Base-by-base conservation (phyloP, 2,888 invertebrate genomes). In the Bimastos eiseni region DNA sequence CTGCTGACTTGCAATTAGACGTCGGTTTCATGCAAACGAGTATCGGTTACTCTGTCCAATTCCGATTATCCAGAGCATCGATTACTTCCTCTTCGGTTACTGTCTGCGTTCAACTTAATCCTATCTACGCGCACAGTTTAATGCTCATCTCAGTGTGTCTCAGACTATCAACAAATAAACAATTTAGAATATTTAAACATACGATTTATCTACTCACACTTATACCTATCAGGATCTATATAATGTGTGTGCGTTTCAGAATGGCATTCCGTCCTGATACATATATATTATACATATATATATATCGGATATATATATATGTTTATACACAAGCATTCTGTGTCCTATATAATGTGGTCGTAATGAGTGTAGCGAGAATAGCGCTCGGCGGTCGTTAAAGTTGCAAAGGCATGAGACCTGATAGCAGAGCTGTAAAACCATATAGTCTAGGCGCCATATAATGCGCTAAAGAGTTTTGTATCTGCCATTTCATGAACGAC, bases 21-120 rank as follows among this genome's bases (percentile, higher is more conserved):
- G 70, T n/a, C 70, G 70, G 70, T n/a, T 70, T 70, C n/a, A n/a
- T 70, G 70, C 70, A 70, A 70, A 70, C 70, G 70, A 70, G 70
- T 70, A 70, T 70, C 70, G 70, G 70, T 70, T 70, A 70, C 70
- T 70, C 70, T 70, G 30, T 70, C 70, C 70, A 70, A 70, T 70
- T 70, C n/a, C 70, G 70, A 70, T 70, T 70, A 70, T n/a, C 70
- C 30, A 70, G 30, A 70, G 70, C 70, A 70, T 70, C 70, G 70
- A 70, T 70, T 70, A 70, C 70, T 70, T 70, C 70, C 70, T 11
- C 8, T 70, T n/a, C 70, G n/a, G 30, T 70, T 70, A 70, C 70
- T 70, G 30, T n/a, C 70, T 30, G 30, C n/a, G 70, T n/a, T n/a
- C 30, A 70, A 70, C 70, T 70, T n/a, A 70, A 70, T 70, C n/a